phyloP scores from a whole-genome alignment of 2,888 invertebrate genomes.

The Pachydiplax longipennis region DNA sequence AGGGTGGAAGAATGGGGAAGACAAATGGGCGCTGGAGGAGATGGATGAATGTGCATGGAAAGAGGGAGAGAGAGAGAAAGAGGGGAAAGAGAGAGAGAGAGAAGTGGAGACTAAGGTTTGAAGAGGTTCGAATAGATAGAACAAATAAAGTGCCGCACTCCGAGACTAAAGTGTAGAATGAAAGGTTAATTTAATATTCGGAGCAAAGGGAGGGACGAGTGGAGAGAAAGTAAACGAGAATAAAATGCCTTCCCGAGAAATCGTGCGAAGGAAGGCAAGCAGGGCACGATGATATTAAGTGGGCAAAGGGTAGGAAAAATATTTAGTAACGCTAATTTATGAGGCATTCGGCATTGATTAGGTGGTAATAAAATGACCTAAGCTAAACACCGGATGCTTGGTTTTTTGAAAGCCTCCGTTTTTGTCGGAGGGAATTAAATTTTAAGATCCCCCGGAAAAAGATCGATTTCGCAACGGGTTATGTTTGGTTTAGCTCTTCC shows the following conservation, averaged over 20 bases:
- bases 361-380: not conserved
- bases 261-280: not conserved
- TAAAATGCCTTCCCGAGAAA: not conserved
- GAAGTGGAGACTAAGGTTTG: not conserved
- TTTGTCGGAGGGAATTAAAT: not conserved
- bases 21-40: too few species aligned
- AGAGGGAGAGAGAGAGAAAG: not conserved
- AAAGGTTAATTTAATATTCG: not conserved
- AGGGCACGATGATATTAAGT: not conserved
- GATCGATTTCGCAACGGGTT: too few species aligned
- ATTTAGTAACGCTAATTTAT: not conserved
- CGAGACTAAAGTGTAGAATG: not conserved
- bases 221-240: not conserved
- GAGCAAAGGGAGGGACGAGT: not conserved
- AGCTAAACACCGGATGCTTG: not conserved
- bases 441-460: not conserved
- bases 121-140: not conserved
- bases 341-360: not conserved
- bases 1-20: not conserved
- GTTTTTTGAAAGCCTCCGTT: not conserved
- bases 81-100: not conserved
- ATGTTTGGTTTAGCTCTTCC: too few species aligned
- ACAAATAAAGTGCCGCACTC: conserved; percentile 23
- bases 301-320: too few species aligned
- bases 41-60: too few species aligned